phyloP scores from a whole-genome alignment of 53 echinoderm and acorn worm genomes.

The Stichopus horrens region DNA sequence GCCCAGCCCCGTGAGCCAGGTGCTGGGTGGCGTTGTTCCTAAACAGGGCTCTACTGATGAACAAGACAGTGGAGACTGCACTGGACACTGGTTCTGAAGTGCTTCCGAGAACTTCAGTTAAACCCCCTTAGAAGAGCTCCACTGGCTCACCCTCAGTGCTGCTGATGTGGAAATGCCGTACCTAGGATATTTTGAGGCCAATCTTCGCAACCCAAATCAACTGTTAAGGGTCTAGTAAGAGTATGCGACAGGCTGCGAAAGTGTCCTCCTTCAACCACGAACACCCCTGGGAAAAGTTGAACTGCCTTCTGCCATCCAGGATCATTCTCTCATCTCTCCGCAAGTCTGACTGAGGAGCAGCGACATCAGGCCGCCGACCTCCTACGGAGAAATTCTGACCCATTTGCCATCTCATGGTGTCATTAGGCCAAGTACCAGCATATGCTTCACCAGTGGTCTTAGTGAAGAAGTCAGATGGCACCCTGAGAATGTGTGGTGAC shows the following conservation, averaged over 20 bases:
- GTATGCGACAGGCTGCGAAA: not conserved
- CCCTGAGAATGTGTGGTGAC: conserved; percentile 43
- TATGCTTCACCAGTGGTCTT: conserved; percentile 53
- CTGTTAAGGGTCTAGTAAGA: conserved; percentile 35
- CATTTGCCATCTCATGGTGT: conserved; percentile 15
- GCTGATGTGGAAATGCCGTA: not conserved
- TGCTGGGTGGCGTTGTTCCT: not conserved
- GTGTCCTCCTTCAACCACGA: not conserved
- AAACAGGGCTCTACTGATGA: not conserved
- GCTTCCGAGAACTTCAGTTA: not conserved
- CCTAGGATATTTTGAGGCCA: not conserved
- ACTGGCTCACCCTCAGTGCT: not conserved
- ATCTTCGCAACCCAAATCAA: conserved; percentile 39
- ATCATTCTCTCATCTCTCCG: not conserved
- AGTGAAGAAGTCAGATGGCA: conserved; percentile 49
- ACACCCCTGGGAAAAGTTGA: conserved; percentile 8
- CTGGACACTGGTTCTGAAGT: not conserved
- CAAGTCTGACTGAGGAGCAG: not conserved
- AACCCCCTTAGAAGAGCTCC: not conserved
- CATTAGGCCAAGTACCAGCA: conserved; percentile 58
- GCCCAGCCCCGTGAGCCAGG: not conserved
- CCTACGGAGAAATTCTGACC: conserved; percentile 3
- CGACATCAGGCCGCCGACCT: not conserved
- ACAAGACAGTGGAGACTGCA: not conserved
- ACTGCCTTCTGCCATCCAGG: not conserved